Base-by-base conservation (phyloP, 2,113 vertebrate genomes). In the Colaptes auratus region DNA sequence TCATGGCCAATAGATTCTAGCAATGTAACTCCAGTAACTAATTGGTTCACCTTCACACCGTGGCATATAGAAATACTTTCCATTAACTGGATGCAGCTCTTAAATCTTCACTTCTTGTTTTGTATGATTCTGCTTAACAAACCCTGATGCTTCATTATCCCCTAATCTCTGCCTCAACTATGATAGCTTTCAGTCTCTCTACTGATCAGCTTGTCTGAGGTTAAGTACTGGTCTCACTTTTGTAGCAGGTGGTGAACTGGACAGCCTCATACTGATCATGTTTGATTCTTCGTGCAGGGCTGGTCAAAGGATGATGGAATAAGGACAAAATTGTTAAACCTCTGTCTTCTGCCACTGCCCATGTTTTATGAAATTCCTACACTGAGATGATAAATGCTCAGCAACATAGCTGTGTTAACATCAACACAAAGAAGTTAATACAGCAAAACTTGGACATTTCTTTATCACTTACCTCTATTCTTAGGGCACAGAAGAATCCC, bases 1-100 rank as follows among this genome's bases (percentile, higher is more conserved):
- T 96, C 76, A 83, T 63, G 77, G 82, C 80, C 91, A 91, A 52
- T 86, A 59, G 64, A 86, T 60, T 87, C 44, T 42, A 27, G 60
- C 44, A 88, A 36, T 58, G 8, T 88, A 67, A 77, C 72, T 21
- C 30, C 5, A 2, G 65, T 59, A 52, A 91, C 89, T 76, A 88
- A 75, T 71, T 82, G 60, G 21, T 92, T 91, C 23, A 12, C 36
- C 48, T 77, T 23, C 31, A 58, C 58, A 35, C 50, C 15, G 3
- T 16, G 8, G 23, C 71, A 4, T 88, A 36, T 21, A 69, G 72
- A 89, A 88, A 67, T 80, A 70, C 30, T 72, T 89, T n/a, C 35
- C 33, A 42, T 88, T 93, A 84, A 84, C 69, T 35, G 71, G 18
- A 48, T 73, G 31, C n/a, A 64, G 56, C 77, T 84, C 46, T 80